phyloP scores from a whole-genome alignment of 2,888 invertebrate genomes.

The Amiota mariae region DNA sequence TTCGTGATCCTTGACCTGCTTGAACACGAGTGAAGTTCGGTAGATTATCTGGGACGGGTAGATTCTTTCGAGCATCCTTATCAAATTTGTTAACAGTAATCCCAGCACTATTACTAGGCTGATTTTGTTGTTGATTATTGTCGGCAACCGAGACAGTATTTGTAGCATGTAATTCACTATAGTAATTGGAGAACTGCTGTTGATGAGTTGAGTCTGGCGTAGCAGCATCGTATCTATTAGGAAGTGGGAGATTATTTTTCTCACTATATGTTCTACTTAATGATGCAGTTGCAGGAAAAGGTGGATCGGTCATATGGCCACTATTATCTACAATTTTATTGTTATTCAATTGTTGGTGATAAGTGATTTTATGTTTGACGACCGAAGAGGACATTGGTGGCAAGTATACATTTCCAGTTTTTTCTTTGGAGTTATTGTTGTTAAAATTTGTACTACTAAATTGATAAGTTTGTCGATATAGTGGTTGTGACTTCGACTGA shows the following conservation, averaged over 20 bases:
- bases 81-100: conserved; percentile 46
- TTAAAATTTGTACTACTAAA: conserved; percentile 52
- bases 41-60: conserved; percentile 74
- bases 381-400: conserved; percentile 66
- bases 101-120: conserved; percentile 27
- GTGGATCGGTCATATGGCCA: conserved; percentile 35
- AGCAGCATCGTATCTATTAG: conserved; percentile 32
- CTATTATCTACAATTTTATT: conserved; percentile 62
- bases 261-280: conserved; percentile 68
- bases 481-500: conserved; percentile 52
- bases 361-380: conserved; percentile 57
- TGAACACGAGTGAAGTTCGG: conserved; percentile 81
- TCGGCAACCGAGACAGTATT: conserved; percentile 60
- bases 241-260: conserved; percentile 63
- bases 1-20: conserved; percentile 75
- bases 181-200: conserved; percentile 64
- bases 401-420: conserved; percentile 69
- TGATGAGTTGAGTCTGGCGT: conserved; percentile 29
- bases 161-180: conserved; percentile 56
- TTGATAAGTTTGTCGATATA: conserved; percentile 30
- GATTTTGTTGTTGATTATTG: conserved; percentile 36
- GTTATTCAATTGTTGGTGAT: conserved; percentile 58
- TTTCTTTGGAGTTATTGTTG: conserved; percentile 60
- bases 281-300: conserved; percentile 5
- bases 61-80: conserved; percentile 54